Conservation (phyloP, 2,797 vertebrate genomes). For the Eurystomus glaucurus region DNA sequence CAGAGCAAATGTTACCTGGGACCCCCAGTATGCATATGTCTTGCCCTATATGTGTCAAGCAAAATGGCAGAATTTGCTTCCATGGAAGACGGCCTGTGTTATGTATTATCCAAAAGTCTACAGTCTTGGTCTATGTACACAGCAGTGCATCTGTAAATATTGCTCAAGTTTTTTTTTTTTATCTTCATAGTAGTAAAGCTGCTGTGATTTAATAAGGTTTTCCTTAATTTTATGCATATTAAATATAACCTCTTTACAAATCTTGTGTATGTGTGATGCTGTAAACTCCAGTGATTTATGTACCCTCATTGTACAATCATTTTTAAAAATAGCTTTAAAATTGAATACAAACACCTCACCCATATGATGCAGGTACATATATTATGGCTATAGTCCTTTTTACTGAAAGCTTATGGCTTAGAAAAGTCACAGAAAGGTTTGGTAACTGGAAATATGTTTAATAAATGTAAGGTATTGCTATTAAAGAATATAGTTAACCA, state of each 20-base stretch:
- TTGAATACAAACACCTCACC: not conserved
- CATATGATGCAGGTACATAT: not conserved
- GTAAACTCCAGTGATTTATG: not conserved
- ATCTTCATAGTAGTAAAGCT: not conserved
- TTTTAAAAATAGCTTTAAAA: not conserved
- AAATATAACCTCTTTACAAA: not conserved
- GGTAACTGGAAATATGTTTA: conserved; percentile 13
- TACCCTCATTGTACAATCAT: not conserved
- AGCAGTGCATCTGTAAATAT: not conserved
- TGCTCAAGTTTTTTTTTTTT: not conserved
- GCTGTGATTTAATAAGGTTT: not conserved
- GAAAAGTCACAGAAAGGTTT: not conserved
- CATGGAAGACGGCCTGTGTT: not conserved
- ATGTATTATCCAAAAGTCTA: not conserved
- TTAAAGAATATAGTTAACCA: not conserved
- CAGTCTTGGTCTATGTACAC: not conserved
- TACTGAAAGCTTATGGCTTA: conserved; percentile 1
- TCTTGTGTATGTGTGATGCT: not conserved
- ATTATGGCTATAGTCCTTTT: not conserved
- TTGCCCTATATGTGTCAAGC: not conserved
- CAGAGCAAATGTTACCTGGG: not conserved
- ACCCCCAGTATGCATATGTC: accelerated
- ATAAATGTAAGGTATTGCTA: conserved; percentile 21
- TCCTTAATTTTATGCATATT: conserved; percentile 15
- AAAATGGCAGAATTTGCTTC: not conserved